phyloP scores from a whole-genome alignment of 2,113 vertebrate species.

The Montifringilla adamsi region DNA sequence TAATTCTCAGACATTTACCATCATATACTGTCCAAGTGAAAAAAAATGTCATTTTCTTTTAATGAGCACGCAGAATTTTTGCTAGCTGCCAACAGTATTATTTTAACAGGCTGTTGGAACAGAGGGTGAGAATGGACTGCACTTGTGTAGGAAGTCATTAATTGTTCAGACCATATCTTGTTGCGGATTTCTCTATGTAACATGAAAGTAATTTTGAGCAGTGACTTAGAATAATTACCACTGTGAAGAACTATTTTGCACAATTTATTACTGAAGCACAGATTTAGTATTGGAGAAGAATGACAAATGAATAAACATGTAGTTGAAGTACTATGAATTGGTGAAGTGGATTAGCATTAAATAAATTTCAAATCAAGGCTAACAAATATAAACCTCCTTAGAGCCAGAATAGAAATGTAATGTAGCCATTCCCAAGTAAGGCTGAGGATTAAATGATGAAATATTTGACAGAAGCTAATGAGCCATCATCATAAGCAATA shows the following conservation, averaged over 20 bases:
- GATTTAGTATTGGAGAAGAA: neutral
- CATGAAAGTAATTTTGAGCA: neutral
- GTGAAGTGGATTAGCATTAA: conserved; percentile 20
- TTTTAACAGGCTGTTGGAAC: conserved; percentile 53
- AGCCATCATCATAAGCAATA: conserved; percentile 68
- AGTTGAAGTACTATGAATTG: conserved; percentile 12
- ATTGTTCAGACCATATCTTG: conserved; percentile 43
- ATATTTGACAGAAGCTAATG: conserved; percentile 70
- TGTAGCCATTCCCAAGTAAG: conserved; percentile 56
- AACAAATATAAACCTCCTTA: conserved; percentile 46
- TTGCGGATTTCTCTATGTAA: conserved; percentile 47
- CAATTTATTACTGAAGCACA: neutral
- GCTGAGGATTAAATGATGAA: conserved; percentile 65
- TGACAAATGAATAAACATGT: conserved; percentile 1
- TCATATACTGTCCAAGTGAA: neutral
- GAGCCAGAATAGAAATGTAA: conserved; percentile 39
- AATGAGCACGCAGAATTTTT: conserved; percentile 36
- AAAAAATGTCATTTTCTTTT: conserved; percentile 29
- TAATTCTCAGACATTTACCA: conserved; percentile 19
- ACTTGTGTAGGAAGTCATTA: conserved; percentile 52
- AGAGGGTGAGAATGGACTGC: conserved; percentile 27
- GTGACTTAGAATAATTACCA: neutral
- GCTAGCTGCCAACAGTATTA: conserved; percentile 41
- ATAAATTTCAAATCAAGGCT: conserved; percentile 37
- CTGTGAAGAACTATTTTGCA: neutral